Evolutionary conservation across 2,113 vertebrate genomes (phyloP), one percentile per base, ranked within the genome.

Genomic region (Panthera tigris): DNA sequence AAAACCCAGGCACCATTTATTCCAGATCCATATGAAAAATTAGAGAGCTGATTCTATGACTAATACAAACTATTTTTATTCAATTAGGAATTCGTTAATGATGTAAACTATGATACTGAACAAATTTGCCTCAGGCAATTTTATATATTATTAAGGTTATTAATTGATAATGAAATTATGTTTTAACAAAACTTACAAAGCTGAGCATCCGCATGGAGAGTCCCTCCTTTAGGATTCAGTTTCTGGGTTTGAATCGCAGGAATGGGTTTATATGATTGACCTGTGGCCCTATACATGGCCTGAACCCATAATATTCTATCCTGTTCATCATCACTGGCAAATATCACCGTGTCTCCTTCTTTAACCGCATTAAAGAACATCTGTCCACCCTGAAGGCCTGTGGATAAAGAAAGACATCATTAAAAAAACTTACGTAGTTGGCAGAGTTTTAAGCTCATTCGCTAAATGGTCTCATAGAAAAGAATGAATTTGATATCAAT

Each of bases 201-300:
- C 80, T 99, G 99, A 96, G 98, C 83, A 98, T 99, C 99, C 91
- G 99, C 91, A 41, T 98, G 98, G 95, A 98, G 91, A 95, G 95
- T 98, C 84, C 99, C 99, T 98, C 99, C 99, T 98, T 99, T 99
- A 97, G 99, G 98, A 98, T 99, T 99, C 21, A 98, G 97, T 98
- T 99, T 99, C 98, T 99, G 99, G 98, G 99, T 99, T 63, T 99
- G 99, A 57, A 97, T 95, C 3, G 99, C 99, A 69, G 99, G 99
- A 89, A 99, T n/a, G 0, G 99, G 99, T 95, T 99, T 99, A 97
- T 99, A 99, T 0, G 99, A 99, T 89, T 99, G 99, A 33, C 99
- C 99, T 11, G 99, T 99, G 96, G 99, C 99, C 65, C 99, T 99
- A 95, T 99, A 99, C 99, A 99, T 99, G 85, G 99, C 99, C 98